These are phyloP conservation scores for Lepus americanus DNA, from an alignment of 2,113 vertebrate species.

Conservation along the genomic window DNA sequence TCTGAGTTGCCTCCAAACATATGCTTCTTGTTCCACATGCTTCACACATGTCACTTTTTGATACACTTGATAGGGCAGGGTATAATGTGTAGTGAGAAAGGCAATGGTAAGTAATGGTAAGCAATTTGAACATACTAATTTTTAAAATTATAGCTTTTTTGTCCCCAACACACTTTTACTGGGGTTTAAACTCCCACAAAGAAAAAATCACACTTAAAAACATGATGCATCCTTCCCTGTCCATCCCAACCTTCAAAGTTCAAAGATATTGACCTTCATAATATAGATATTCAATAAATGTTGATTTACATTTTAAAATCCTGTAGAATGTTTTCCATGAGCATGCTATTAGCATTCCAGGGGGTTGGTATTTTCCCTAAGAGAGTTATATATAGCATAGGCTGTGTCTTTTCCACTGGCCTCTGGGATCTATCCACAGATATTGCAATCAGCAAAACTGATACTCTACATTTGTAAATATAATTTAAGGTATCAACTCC, in stretches of 20 bases:
- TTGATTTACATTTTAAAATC: not conserved
- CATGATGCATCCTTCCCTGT: not conserved
- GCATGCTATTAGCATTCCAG: not conserved
- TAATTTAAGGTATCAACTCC: not conserved
- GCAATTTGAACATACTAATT: not conserved
- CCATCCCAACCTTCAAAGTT: not conserved
- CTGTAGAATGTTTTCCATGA: not conserved
- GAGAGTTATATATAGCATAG: not conserved
- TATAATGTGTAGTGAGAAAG: not conserved
- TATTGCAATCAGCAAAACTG: not conserved
- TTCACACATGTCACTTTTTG: not conserved
- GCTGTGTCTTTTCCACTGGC: not conserved
- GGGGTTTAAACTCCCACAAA: not conserved
- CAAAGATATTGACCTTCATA: not conserved
- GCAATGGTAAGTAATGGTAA: not conserved
- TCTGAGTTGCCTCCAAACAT: not conserved
- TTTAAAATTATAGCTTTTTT: not conserved
- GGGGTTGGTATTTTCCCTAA: not conserved
- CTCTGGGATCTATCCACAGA: not conserved
- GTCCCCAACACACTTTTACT: not conserved
- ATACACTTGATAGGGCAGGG: not conserved
- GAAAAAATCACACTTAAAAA: not conserved
- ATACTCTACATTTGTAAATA: not conserved
- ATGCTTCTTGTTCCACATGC: not conserved
- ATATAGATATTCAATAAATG: not conserved